phyloP scores from a whole-genome alignment of 2,113 vertebrate species.

The Odocoileus hemionus region DNA sequence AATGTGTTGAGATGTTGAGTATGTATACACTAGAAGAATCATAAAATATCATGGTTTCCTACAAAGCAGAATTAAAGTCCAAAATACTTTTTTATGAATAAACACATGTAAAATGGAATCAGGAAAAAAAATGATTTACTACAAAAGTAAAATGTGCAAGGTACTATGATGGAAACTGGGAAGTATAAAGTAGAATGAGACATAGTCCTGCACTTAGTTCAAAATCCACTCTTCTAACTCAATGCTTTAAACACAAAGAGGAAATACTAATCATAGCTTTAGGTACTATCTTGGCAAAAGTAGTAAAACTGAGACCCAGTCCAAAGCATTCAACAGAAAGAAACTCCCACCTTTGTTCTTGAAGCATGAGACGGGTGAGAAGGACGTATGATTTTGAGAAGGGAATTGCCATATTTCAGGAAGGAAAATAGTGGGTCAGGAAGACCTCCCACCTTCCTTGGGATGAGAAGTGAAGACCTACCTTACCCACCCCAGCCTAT shows the following conservation, averaged over 20 bases:
- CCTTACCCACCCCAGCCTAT: not conserved
- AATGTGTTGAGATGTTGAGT: not conserved
- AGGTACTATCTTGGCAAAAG: not conserved
- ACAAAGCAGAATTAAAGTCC: not conserved
- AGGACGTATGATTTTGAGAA: not conserved
- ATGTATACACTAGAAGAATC: not conserved
- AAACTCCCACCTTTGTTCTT: not conserved
- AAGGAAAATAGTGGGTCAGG: not conserved
- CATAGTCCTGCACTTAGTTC: not conserved
- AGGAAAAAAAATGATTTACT: not conserved
- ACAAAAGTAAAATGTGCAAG: not conserved
- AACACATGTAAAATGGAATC: not conserved
- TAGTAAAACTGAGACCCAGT: not conserved
- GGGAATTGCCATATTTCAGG: not conserved
- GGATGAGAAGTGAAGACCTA: not conserved
- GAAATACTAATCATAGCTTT: not conserved
- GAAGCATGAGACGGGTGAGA: not conserved
- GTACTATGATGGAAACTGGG: too few relatives aligned
- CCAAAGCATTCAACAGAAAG: not conserved
- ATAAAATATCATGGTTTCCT: not conserved
- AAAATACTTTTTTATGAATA: not conserved
- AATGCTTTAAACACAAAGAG: not conserved
- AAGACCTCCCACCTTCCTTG: not conserved
- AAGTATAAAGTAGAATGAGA: not conserved
- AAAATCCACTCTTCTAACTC: not conserved